These are phyloP conservation scores for Masnerella sp. DNA, from an alignment of 2,888 invertebrate genomes.

Conservation along the genomic window DNA sequence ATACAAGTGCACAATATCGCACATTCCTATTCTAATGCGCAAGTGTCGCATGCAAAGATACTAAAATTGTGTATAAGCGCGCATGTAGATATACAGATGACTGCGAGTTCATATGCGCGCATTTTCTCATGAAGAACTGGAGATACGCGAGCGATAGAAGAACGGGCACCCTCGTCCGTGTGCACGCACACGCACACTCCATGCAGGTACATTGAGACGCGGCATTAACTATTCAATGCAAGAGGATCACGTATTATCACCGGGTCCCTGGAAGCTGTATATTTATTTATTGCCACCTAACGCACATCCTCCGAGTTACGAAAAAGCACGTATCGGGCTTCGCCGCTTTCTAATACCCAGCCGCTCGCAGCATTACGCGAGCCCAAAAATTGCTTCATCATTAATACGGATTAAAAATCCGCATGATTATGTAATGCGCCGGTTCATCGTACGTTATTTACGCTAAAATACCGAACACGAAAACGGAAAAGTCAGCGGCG, in stretches of 20 bases:
- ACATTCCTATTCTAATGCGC: constrained; percentile 61
- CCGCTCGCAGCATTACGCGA: constrained; percentile 8
- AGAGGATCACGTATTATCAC: constrained; percentile 77
- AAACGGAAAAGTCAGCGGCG: constrained; percentile 36
- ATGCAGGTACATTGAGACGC: constrained; percentile 75
- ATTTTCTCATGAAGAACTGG: constrained; percentile 57
- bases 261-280: constrained; percentile 71
- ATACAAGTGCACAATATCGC: constrained; percentile 59
- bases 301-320: constrained; percentile 44
- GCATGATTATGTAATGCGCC: constrained; percentile 46
- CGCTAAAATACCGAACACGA: constrained; percentile 59
- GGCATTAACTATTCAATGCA: constrained; percentile 77
- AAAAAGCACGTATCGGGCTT: constrained; percentile 22
- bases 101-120: constrained; percentile 47
- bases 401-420: constrained; percentile 54
- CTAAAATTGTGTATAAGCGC: constrained; percentile 60
- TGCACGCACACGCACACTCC: no score
- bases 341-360: constrained; percentile 20
- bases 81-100: constrained; percentile 41
- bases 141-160: constrained; percentile 59
- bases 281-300: constrained; percentile 74
- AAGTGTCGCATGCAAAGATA: constrained; percentile 59
- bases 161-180: constrained; percentile 41
- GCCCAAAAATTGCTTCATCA: constrained; percentile 15
- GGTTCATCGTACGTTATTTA: constrained; percentile 57